phyloP scores from a whole-genome alignment of 2,797 vertebrate genomes.

The Periparus ater region DNA sequence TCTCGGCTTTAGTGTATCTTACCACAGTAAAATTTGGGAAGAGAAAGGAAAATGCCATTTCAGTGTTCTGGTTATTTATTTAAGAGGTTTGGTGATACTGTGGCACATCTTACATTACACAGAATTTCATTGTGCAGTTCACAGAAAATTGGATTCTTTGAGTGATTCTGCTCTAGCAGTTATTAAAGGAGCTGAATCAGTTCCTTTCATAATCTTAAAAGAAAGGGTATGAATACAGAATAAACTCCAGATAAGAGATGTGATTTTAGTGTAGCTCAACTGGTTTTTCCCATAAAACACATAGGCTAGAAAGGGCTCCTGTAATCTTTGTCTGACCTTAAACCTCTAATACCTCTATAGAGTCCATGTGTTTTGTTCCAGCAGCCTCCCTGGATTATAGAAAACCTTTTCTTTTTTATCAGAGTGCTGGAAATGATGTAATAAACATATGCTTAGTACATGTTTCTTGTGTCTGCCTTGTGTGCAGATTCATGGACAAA shows the following conservation, averaged over 20 bases:
- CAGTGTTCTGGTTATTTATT: neutral
- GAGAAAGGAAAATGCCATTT: neutral
- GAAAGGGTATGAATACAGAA: neutral
- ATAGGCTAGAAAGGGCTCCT: neutral
- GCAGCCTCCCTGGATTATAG: neutral
- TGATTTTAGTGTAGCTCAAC: neutral
- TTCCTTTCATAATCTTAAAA: constrained; percentile 4
- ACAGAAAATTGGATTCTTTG: constrained; percentile 22
- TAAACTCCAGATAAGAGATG: neutral
- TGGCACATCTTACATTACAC: neutral
- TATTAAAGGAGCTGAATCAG: constrained; percentile 1
- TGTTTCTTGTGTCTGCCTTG: neutral
- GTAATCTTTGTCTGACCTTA: neutral
- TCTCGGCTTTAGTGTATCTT: neutral
- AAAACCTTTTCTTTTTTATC: neutral
- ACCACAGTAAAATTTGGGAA: neutral
- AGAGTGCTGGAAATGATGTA: neutral
- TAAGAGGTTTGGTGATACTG: neutral
- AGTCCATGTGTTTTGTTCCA: neutral
- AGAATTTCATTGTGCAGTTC: neutral
- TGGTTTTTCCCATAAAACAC: neutral
- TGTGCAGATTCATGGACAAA: neutral
- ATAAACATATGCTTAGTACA: neutral
- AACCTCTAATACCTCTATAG: neutral
- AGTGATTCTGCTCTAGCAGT: neutral